phyloP scores from a whole-genome alignment of 2,797 vertebrate genomes.

The Lepus townsendii region DNA sequence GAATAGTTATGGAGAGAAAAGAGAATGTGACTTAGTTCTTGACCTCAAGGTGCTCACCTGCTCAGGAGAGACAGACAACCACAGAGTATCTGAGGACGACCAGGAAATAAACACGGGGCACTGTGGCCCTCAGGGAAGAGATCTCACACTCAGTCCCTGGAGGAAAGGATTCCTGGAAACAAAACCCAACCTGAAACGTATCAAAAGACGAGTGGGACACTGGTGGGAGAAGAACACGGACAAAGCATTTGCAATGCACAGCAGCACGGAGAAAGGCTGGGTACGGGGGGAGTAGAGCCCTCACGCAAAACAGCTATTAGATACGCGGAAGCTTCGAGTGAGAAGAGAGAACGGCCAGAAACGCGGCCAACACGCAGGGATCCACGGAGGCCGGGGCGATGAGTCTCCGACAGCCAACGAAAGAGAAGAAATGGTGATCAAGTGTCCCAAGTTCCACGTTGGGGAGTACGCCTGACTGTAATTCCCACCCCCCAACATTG shows the following conservation, averaged over 20 bases:
- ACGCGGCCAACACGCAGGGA: neutral
- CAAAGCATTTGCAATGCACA: neutral
- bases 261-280: neutral
- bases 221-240: neutral
- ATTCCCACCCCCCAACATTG: neutral
- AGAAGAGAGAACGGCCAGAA: no score
- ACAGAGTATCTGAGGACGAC: neutral
- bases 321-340: rapidly evolving
- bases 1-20: neutral
- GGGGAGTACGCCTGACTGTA: neutral
- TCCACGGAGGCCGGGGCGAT: no score
- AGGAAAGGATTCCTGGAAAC: neutral
- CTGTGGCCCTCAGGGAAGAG: neutral
- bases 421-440: neutral
- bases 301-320: neutral
- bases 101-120: neutral
- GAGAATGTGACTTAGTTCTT: neutral
- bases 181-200: neutral
- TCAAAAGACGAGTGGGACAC: neutral
- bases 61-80: neutral
- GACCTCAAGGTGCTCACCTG: neutral
- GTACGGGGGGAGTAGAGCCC: neutral
- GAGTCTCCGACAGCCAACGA: neutral
- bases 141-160: neutral
- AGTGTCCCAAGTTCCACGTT: neutral